Percentiles rank a stretch among this genome's conserved stretches.
These are phyloP conservation scores for Aptenodytes forsteri DNA, from an alignment of 2,113 vertebrate genomes.

Conservation along the genomic window DNA sequence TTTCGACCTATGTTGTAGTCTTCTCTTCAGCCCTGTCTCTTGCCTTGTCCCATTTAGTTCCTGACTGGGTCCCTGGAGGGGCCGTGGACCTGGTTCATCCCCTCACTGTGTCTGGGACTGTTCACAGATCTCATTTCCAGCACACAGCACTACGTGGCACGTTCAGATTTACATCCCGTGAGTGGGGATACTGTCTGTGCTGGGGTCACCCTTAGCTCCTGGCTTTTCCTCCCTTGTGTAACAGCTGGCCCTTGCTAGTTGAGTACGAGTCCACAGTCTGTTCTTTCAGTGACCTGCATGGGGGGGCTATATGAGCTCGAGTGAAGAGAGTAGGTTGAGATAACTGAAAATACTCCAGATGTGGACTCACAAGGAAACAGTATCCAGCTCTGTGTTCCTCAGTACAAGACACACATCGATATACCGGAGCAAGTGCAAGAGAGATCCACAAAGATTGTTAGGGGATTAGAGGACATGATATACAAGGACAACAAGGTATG, in stretches of 20 bases:
- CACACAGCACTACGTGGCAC: neutral
- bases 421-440: neutral
- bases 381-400: neutral
- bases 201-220: neutral
- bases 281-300: neutral
- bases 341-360: neutral
- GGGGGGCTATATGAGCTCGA: fast-evolving
- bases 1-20: neutral
- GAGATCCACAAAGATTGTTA: neutral
- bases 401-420: neutral
- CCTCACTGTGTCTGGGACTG: fast-evolving
- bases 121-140: neutral
- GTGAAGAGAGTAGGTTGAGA: neutral
- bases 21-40: neutral
- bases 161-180: neutral
- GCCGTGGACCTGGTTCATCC: neutral
- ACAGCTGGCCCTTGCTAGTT: neutral
- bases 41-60: neutral
- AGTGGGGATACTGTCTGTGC: too few relatives aligned
- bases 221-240: neutral
- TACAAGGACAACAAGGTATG: neutral
- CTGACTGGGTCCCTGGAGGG: neutral
- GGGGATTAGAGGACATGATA: neutral
- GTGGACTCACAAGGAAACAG: neutral
- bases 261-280: neutral